Evolutionary conservation across 2,797 vertebrate genomes (phyloP).

Genomic region (Balearica regulorum): DNA sequence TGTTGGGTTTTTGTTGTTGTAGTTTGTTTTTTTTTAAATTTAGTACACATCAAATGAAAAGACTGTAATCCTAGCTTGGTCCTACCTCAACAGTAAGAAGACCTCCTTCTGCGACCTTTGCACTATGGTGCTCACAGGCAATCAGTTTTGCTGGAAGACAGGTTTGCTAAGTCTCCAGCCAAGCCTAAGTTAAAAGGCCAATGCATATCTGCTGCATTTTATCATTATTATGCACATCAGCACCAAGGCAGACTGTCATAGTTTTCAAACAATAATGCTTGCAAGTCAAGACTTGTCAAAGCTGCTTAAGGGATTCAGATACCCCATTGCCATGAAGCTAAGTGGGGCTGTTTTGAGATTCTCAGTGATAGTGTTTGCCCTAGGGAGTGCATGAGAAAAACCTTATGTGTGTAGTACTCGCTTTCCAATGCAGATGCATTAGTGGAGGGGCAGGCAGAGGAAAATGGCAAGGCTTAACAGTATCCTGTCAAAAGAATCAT

Average conservation of each 20-base stretch:
- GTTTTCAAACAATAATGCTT: slow-evolving; percentile 37
- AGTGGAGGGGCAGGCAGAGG: background rate
- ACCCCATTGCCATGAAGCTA: background rate
- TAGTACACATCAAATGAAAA: background rate
- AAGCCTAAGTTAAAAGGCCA: slow-evolving; percentile 16
- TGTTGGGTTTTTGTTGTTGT: background rate
- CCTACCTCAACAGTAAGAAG: background rate
- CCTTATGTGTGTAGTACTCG: background rate
- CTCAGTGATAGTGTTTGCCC: background rate
- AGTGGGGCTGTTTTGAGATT: background rate
- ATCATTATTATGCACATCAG: slow-evolving; percentile 30
- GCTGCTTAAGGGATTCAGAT: slow-evolving; percentile 1
- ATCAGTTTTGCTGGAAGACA: slow-evolving; percentile 38
- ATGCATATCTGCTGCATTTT: background rate
- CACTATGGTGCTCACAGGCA: background rate
- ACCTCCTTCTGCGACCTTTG: background rate
- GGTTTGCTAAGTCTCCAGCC: slow-evolving; percentile 34
- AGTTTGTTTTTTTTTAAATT: background rate
- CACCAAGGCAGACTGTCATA: slow-evolving; percentile 25
- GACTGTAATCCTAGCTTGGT: background rate
- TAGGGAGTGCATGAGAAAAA: background rate
- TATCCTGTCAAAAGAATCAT: background rate
- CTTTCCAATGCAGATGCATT: background rate
- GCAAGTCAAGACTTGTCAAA: slow-evolving; percentile 18
- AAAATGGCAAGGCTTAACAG: background rate